Conservation (phyloP, 2,797 vertebrate species). For the Graptemys geographica region DNA sequence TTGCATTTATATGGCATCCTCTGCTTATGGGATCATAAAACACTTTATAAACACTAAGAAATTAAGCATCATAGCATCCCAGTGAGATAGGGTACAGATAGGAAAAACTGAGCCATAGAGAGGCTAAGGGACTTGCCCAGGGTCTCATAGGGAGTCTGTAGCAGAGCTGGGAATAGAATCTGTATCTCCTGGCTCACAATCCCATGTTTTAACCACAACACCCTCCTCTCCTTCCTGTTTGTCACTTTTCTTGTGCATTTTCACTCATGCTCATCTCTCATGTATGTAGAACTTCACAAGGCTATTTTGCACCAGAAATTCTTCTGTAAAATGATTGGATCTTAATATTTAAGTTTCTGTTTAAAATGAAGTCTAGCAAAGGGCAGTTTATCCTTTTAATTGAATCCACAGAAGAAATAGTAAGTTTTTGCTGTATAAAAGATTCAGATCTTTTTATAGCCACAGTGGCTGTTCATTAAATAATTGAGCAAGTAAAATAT, state of each 20-base stretch:
- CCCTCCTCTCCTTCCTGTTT: neutral
- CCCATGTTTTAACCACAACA: neutral
- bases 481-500: slow-evolving; percentile 60
- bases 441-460: neutral
- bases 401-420: neutral
- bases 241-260: neutral
- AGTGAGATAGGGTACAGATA: neutral
- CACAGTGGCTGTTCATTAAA: slow-evolving; percentile 23
- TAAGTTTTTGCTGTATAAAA: neutral
- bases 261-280: neutral
- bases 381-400: slow-evolving; percentile 33
- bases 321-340: neutral
- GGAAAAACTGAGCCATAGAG: neutral
- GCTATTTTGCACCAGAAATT: neutral
- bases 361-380: slow-evolving; percentile 19
- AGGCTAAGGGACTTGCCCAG: neutral
- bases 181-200: neutral
- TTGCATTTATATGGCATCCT: neutral
- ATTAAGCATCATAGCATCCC: neutral
- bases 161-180: neutral
- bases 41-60: neutral
- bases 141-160: neutral
- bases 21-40: neutral
- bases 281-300: neutral
- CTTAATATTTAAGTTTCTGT: fast-evolving